Percentiles rank a stretch among this genome's conserved stretches.
phyloP scores from a whole-genome alignment of 2,888 invertebrate species.

The Aphidius colemani region DNA sequence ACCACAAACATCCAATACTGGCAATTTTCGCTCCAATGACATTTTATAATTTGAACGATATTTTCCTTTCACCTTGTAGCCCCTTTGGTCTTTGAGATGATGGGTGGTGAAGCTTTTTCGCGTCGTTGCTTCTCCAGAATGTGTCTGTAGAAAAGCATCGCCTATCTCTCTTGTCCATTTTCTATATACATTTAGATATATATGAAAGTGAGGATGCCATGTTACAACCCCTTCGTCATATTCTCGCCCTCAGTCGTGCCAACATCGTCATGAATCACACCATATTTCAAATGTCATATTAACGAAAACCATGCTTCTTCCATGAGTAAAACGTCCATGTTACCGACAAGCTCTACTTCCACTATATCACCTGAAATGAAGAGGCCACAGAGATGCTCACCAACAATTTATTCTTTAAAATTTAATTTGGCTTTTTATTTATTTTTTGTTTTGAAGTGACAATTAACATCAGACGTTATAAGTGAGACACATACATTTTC shows the following conservation, averaged over 20 bases:
- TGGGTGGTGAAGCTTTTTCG: too few species aligned
- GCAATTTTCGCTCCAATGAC: background rate
- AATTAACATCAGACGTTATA: too few species aligned
- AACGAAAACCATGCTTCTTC: conserved; percentile 53
- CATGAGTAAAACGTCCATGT: conserved; percentile 52
- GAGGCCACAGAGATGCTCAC: too few species aligned
- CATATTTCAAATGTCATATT: conserved; percentile 57
- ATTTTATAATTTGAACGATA: conserved; percentile 28
- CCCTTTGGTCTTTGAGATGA: too few species aligned
- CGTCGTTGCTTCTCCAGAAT: background rate
- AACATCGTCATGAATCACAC: conserved; percentile 38
- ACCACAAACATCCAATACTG: background rate
- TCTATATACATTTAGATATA: too few species aligned
- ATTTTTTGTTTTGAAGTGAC: too few species aligned
- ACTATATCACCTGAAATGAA: conserved; percentile 45
- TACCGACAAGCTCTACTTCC: conserved; percentile 43
- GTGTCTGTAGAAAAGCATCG: background rate
- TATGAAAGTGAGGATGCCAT: too few species aligned
- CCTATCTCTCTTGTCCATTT: background rate
- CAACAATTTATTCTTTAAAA: too few species aligned
- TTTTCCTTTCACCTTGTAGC: conserved; percentile 9
- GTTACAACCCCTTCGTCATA: conserved; percentile 17
- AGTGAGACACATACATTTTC: conserved; percentile 3
- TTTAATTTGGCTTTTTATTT: too few species aligned
- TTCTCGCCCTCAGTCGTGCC: conserved; percentile 18